Conservation (phyloP, 1,140 invertebrate genomes). For the Anagrus nilaparvatae region DNA sequence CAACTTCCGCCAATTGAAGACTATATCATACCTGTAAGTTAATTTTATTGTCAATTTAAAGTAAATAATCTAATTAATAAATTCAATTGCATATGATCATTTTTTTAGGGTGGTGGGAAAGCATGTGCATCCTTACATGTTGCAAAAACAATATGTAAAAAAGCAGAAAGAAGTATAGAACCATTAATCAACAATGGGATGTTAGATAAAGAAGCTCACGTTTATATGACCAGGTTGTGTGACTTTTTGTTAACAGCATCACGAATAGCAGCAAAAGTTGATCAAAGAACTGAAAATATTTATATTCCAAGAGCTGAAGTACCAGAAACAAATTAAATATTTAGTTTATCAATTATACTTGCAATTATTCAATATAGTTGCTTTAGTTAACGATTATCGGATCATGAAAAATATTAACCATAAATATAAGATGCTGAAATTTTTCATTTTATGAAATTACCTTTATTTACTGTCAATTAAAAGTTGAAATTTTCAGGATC, state of each 20-base stretch:
- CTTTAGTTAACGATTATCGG: too few relatives aligned
- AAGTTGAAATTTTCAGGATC: too few relatives aligned
- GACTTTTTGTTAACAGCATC: slow-evolving; percentile 63
- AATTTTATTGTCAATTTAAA: slow-evolving; percentile 8
- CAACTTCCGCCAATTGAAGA: slow-evolving; percentile 60
- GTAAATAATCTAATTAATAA: slow-evolving; percentile 5
- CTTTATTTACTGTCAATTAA: too few relatives aligned
- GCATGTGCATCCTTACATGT: slow-evolving; percentile 59
- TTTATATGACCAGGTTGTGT: slow-evolving; percentile 60
- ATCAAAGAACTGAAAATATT: slow-evolving; percentile 56
- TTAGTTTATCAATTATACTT: background rate
- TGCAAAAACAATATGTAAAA: slow-evolving; percentile 58
- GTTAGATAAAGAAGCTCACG: slow-evolving; percentile 52
- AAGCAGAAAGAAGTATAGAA: slow-evolving; percentile 54
- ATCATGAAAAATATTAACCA: too few relatives aligned
- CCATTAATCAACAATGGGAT: slow-evolving; percentile 48
- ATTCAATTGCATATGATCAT: slow-evolving; percentile 17
- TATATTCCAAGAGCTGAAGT: slow-evolving; percentile 48
- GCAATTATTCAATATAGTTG: background rate
- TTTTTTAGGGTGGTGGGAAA: slow-evolving; percentile 59
- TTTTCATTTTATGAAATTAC: background rate
- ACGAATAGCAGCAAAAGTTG: slow-evolving; percentile 53
- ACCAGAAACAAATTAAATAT: slow-evolving; percentile 29
- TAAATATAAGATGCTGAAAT: slow-evolving; percentile 6
- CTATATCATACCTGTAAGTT: slow-evolving; percentile 66